A percentile compares a stretch with the other conserved stretches of the same genome.
phyloP scores from a whole-genome alignment of 2,113 vertebrate genomes.

The Phrynocephalus versicolor region DNA sequence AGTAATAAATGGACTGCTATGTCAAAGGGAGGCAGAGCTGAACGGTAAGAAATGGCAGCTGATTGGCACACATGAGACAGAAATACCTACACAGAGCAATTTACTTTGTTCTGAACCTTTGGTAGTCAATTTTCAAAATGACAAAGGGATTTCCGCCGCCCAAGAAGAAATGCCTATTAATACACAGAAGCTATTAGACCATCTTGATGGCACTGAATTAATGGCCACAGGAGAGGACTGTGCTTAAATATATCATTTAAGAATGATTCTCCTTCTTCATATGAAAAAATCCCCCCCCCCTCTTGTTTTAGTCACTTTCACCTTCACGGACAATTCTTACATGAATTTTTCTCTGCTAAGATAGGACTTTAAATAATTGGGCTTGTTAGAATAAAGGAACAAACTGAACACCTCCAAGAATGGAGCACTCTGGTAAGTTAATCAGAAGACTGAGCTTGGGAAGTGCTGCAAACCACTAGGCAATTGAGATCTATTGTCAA shows the following conservation, averaged over 20 bases:
- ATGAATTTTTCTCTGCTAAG: neutral
- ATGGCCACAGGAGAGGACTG: neutral
- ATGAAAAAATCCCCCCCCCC: neutral
- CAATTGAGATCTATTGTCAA: neutral
- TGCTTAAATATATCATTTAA: neutral
- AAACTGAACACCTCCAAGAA: neutral
- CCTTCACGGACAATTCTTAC: neutral
- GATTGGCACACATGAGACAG: slow-evolving; percentile 55
- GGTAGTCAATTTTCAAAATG: slow-evolving; percentile 26
- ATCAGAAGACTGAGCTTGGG: neutral
- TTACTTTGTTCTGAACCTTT: slow-evolving; percentile 38
- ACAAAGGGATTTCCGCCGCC: slow-evolving; percentile 35
- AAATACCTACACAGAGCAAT: slow-evolving; percentile 42
- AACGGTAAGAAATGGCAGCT: slow-evolving; percentile 57
- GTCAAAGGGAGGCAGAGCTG: slow-evolving; percentile 57
- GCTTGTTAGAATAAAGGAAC: neutral
- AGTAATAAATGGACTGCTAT: slow-evolving; percentile 66
- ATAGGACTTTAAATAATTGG: no score
- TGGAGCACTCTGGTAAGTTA: neutral
- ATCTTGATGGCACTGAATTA: neutral
- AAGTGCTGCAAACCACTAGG: neutral
- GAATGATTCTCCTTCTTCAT: neutral
- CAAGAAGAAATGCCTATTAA: slow-evolving; percentile 5
- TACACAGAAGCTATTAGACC: neutral
- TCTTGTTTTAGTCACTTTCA: neutral